Base-by-base conservation (phyloP, 2,113 vertebrate genomes). In the Bubo bubo region DNA sequence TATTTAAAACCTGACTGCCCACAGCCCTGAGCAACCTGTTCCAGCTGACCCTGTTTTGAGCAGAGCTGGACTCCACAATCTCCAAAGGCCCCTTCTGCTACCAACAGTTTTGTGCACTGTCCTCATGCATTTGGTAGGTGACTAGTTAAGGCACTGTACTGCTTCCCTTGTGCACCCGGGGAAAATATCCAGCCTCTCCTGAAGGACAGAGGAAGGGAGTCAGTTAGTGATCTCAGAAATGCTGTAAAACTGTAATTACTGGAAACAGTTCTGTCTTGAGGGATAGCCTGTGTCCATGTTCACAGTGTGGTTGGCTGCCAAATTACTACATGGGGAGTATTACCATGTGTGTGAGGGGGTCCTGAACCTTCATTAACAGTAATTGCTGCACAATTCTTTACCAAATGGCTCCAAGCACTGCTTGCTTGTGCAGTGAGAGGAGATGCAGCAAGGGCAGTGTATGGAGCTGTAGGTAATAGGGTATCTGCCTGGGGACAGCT, bases 381-480 rank as follows among this genome's bases (percentile, higher is more conserved):
- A 43, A 55, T n/a, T 62, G 16, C 27, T 37, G 37, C n/a, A 6
- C 9, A 28, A 7, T 12, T 34, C 45, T 84, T 79, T 62, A 53
- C 18, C 0, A 1, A n/a, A 62, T 45, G 50, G 13, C 30, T 43
- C 8, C 27, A 30, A 60, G 30, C 16, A 32, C 7, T 3, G 4
- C 37, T 15, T 14, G 55, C 22, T 43, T 32, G 56, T n/a, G 28
- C 34, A n/a, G 7, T 2, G 12, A 52, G 39, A 22, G 16, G 43
- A 35, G 43, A 21, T 30, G 30, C 39, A 26, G 41, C 11, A 13
- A 67, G 30, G 39, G 41, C 41, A 26, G 32, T 1, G 1, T 18
- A 9, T 6, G 16, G 80, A 39, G 26, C 34, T 23, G 17, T 4
- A 15, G 16, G 34, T 30, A 56, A 26, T 45, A 37, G 32, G 43